These are phyloP conservation scores for Guaruba guarouba DNA, from an alignment of 2,113 vertebrate genomes.

Conservation along the genomic window DNA sequence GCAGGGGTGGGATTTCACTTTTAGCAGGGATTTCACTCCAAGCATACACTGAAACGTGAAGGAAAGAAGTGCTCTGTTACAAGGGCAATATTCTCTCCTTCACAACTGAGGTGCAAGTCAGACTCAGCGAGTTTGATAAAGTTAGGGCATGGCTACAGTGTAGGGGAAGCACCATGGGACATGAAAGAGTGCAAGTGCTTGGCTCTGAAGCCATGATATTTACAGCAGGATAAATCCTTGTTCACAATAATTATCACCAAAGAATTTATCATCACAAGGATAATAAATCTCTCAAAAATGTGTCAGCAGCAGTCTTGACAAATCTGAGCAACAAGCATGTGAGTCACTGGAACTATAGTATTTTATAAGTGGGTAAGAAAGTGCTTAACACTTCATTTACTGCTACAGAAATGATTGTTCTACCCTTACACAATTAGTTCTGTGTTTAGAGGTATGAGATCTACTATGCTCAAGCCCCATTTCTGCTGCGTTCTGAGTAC, in stretches of 20 bases:
- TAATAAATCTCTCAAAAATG: neutral
- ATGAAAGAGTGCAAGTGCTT: neutral
- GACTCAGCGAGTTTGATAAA: neutral
- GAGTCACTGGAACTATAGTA: neutral
- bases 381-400: neutral
- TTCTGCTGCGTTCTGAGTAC: neutral
- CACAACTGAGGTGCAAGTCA: neutral
- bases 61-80: neutral
- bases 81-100: neutral
- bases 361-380: neutral
- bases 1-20: neutral
- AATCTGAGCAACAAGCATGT: neutral
- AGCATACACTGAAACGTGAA: rapidly evolving
- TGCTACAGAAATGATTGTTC: neutral
- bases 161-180: neutral
- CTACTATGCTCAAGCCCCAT: neutral
- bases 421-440: neutral
- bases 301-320: neutral
- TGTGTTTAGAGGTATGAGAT: neutral
- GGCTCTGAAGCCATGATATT: neutral
- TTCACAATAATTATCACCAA: neutral
- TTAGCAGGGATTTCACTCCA: neutral
- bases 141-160: neutral
- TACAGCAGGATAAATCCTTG: neutral
- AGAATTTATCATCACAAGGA: neutral